phyloP scores from a whole-genome alignment of 2,888 invertebrate genomes.

The Catocala sponsa region DNA sequence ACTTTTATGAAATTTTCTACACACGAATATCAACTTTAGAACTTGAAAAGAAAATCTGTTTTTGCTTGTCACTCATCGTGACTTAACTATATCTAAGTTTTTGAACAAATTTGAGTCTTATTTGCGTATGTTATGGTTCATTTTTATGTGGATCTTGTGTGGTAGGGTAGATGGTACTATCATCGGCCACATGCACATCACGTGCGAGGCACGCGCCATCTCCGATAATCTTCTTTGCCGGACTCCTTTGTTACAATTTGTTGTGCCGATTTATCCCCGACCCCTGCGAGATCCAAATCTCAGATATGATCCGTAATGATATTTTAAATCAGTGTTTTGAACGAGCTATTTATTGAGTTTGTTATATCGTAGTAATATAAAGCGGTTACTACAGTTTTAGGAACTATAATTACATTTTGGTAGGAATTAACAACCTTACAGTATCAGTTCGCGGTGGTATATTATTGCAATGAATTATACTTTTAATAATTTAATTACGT shows the following conservation, averaged over 20 bases:
- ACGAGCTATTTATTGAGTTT: slow-evolving; percentile 70
- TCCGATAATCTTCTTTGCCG: slow-evolving; percentile 85
- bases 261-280: slow-evolving; percentile 72
- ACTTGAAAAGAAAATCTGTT: slow-evolving; percentile 51
- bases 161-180: slow-evolving; percentile 74
- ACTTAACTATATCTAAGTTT: slow-evolving; percentile 35
- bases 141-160: slow-evolving; percentile 39
- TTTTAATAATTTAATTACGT: too few relatives aligned
- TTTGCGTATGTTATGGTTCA: slow-evolving; percentile 18
- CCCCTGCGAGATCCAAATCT: slow-evolving; percentile 77
- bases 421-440: too few relatives aligned
- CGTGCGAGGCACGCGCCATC: slow-evolving; percentile 82
- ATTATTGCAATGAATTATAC: too few relatives aligned
- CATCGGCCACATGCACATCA: slow-evolving; percentile 77
- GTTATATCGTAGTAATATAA: slow-evolving; percentile 43
- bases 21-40: slow-evolving; percentile 51
- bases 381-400: slow-evolving; percentile 7
- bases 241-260: slow-evolving; percentile 86
- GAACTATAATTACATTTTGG: too few relatives aligned
- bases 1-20: slow-evolving; percentile 53
- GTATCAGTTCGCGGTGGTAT: too few relatives aligned
- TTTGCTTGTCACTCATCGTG: slow-evolving; percentile 46
- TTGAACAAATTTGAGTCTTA: slow-evolving; percentile 34
- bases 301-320: slow-evolving; percentile 85
- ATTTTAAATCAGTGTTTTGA: slow-evolving; percentile 83